Percentiles rank a stretch among this genome's conserved stretches.
These are phyloP conservation scores for Phylloscopus whistleri DNA, from an alignment of 2,113 vertebrate species.

Conservation along the genomic window DNA sequence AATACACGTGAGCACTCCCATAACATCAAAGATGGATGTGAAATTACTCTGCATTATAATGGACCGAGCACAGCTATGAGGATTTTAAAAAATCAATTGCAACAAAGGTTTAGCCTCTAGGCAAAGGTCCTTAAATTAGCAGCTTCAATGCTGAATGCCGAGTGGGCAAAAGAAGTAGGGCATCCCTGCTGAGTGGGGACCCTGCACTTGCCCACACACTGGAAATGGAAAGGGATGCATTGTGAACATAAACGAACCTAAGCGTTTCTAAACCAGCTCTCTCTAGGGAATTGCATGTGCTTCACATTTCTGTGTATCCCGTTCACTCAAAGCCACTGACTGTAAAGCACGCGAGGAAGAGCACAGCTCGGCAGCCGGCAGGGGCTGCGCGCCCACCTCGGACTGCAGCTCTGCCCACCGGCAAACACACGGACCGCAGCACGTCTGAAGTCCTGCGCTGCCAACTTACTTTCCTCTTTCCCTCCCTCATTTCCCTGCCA, in stretches of 20 bases:
- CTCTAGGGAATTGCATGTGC: not conserved
- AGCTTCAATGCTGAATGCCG: not conserved
- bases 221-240: not conserved
- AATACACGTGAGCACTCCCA: not conserved
- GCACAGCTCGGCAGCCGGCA: not conserved
- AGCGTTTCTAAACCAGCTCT: not conserved
- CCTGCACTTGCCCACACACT: not conserved
- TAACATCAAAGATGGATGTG: not conserved
- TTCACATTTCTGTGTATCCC: not conserved
- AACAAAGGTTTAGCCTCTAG: not conserved
- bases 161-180: not conserved
- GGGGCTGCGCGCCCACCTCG: fast-evolving
- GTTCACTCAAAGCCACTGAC: not conserved
- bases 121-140: constrained; percentile 12
- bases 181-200: not conserved
- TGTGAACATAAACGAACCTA: not conserved
- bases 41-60: not conserved
- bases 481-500: not conserved
- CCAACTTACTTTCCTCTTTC: not conserved
- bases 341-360: not conserved
- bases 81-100: constrained; percentile 4
- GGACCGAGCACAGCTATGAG: not conserved
- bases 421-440: not conserved
- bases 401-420: fast-evolving
- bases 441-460: not conserved